Conservation (phyloP, 2,888 invertebrate genomes). For the Cataglyphis rosenhaueri region DNA sequence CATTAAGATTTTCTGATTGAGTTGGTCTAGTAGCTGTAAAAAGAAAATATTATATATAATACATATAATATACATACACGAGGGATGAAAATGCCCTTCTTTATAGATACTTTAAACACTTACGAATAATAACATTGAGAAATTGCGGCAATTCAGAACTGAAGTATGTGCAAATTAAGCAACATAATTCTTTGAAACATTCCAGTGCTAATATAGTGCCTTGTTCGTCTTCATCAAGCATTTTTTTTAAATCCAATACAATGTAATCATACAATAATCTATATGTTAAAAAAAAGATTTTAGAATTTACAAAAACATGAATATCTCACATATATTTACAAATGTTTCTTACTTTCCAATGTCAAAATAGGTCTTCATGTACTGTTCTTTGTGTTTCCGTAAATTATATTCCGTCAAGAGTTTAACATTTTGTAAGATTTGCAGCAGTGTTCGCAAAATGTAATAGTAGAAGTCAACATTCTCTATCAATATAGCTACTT, state of each 20-base stretch:
- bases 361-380: slow-evolving; percentile 81
- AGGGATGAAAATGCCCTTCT: not conserved
- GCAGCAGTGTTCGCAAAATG: slow-evolving; percentile 86
- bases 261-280: slow-evolving; percentile 82
- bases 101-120: slow-evolving; percentile 65
- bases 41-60: slow-evolving; percentile 33
- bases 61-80: slow-evolving; percentile 9
- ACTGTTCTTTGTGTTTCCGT: slow-evolving; percentile 74
- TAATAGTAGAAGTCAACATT: slow-evolving; percentile 88
- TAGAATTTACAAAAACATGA: not conserved
- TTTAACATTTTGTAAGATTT: slow-evolving; percentile 84
- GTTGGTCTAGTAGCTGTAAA: slow-evolving; percentile 13
- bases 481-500: slow-evolving; percentile 86
- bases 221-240: slow-evolving; percentile 87
- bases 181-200: slow-evolving; percentile 86
- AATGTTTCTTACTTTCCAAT: slow-evolving; percentile 82
- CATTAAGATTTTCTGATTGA: slow-evolving; percentile 53
- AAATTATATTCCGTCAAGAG: slow-evolving; percentile 80
- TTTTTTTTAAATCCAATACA: slow-evolving; percentile 85
- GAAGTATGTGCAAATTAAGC: slow-evolving; percentile 79
- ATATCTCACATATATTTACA: slow-evolving; percentile 26
- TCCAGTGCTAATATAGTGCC: slow-evolving; percentile 87
- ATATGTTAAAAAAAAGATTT: slow-evolving; percentile 3
- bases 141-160: slow-evolving; percentile 85
- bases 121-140: slow-evolving; percentile 84